A percentile compares a stretch with the other conserved stretches of the same genome.
Evolutionary conservation across 2,113 vertebrate species (phyloP).

Genomic region (Meles meles): DNA sequence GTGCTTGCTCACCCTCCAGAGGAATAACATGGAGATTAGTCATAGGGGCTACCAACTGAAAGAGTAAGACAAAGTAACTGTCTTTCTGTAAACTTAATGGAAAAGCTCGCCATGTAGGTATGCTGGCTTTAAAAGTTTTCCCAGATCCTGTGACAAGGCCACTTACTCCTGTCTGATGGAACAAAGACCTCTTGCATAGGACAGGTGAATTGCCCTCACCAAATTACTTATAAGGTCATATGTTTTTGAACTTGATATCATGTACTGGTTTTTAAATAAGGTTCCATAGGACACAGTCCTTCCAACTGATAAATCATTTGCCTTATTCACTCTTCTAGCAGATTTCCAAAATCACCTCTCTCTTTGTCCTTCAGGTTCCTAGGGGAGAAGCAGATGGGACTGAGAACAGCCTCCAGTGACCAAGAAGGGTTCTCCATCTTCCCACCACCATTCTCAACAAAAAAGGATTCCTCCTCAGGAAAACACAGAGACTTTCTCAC

Average conservation of each 20-base stretch:
- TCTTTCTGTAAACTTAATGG: neutral
- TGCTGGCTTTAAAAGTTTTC: neutral
- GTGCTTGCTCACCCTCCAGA: neutral
- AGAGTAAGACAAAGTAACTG: neutral
- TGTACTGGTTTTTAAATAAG: too few species aligned
- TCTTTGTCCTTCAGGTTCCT: too few species aligned
- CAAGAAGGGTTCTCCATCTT: neutral
- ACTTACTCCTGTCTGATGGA: neutral
- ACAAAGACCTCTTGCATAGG: neutral
- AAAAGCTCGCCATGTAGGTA: neutral
- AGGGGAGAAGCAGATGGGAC: too few species aligned
- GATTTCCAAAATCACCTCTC: too few species aligned
- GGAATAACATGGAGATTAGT: neutral
- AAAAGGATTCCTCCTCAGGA: neutral
- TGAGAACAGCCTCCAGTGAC: too few species aligned
- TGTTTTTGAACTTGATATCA: too few species aligned
- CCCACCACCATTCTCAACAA: neutral
- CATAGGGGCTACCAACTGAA: neutral
- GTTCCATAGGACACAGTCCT: too few species aligned
- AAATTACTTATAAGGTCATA: too few species aligned
- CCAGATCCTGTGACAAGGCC: neutral
- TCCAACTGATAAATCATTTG: too few species aligned
- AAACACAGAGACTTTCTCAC: fast-evolving
- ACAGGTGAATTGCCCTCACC: neutral
- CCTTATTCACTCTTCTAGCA: too few species aligned